phyloP scores from a whole-genome alignment of 2,888 invertebrate genomes.

The Cecidostiba fungosa region DNA sequence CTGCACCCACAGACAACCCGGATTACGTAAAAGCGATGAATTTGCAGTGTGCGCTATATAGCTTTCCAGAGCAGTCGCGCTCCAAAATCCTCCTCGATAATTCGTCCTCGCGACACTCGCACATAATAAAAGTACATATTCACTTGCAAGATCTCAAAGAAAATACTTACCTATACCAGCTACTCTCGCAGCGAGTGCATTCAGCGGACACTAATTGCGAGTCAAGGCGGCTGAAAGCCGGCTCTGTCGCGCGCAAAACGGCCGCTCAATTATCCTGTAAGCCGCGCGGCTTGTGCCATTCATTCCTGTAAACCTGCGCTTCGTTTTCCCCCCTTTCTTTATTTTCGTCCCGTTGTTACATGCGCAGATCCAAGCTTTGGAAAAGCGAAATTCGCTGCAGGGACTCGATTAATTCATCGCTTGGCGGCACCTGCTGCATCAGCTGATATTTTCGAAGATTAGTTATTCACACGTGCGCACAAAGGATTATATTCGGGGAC shows the following conservation, averaged over 20 bases:
- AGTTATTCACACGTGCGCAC: not conserved
- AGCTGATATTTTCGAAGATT: constrained; percentile 6
- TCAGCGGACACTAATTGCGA: constrained; percentile 37
- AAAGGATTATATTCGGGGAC: not conserved
- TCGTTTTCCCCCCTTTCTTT: not conserved
- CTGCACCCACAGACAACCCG: not conserved
- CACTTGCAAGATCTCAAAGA: not conserved
- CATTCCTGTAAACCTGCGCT: not conserved
- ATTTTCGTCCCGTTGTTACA: not conserved
- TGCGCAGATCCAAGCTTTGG: not conserved
- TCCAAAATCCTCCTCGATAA: not conserved
- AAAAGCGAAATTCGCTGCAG: not conserved
- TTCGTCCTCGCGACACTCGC: not conserved
- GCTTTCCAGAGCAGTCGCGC: not conserved
- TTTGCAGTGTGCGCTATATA: not conserved
- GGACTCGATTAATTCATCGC: constrained; percentile 18
- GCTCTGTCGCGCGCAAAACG: not conserved
- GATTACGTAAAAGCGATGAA: not conserved
- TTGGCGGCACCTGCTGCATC: not conserved
- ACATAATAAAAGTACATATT: not conserved
- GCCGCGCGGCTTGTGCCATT: not conserved
- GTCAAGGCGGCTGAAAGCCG: not conserved
- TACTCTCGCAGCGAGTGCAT: not conserved
- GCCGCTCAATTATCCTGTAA: not conserved
- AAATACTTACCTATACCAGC: not conserved